Conservation (phyloP, 2,888 invertebrate species). For the Drosophila demipolita region DNA sequence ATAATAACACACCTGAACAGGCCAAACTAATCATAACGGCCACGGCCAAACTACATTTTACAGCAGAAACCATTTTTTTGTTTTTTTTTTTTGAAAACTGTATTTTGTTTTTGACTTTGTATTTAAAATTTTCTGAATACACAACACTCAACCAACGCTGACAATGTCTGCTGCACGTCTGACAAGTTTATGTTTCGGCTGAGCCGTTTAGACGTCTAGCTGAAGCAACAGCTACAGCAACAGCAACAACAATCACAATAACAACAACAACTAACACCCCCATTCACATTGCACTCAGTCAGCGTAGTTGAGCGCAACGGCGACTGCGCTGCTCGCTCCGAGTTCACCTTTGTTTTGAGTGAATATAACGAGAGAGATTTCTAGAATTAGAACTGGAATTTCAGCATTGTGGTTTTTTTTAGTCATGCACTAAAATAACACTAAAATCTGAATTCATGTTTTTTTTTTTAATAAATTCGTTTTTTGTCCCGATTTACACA, state of each 20-base stretch:
- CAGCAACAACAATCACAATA: constrained; percentile 7
- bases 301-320: constrained; percentile 11
- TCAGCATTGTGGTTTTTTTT: background rate
- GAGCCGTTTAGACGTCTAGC: constrained; percentile 26
- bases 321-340: constrained; percentile 34
- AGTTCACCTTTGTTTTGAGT: constrained; percentile 40
- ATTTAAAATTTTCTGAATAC: constrained; percentile 5
- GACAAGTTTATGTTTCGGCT: constrained; percentile 39
- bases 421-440: background rate
- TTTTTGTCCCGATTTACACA: constrained; percentile 3
- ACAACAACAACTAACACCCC: constrained; percentile 9
- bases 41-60: constrained; percentile 72
- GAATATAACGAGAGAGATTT: constrained; percentile 17
- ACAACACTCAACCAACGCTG: constrained; percentile 50
- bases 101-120: constrained; percentile 1
- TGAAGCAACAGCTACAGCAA: background rate
- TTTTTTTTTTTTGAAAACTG: background rate
- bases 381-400: background rate
- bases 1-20: constrained; percentile 59
- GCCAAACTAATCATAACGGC: constrained; percentile 71
- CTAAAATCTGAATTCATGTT: background rate
- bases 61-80: constrained; percentile 62
- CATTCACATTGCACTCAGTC: constrained; percentile 17
- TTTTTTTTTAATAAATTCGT: background rate
- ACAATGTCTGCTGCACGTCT: constrained; percentile 73